phyloP scores from a whole-genome alignment of 2,113 vertebrate species.

The Myiozetetes cayanensis region DNA sequence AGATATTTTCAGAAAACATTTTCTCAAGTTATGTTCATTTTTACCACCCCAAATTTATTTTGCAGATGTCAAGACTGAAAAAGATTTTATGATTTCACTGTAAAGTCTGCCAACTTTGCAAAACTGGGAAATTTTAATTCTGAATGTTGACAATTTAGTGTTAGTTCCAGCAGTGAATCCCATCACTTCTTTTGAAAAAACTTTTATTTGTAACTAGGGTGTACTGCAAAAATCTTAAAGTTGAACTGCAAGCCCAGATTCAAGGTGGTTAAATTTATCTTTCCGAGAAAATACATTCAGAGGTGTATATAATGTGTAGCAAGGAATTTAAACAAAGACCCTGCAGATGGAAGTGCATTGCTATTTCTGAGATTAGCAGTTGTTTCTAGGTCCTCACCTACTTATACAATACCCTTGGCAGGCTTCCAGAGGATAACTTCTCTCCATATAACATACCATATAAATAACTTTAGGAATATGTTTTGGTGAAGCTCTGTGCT shows the following conservation, averaged over 20 bases:
- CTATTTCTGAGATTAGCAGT: not conserved
- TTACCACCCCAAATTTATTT: not conserved
- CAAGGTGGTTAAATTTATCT: not conserved
- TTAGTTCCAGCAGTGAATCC: not conserved
- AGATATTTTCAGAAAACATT: not conserved
- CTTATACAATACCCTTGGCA: not conserved
- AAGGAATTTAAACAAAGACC: conserved; percentile 33
- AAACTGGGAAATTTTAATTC: not conserved
- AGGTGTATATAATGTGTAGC: not conserved
- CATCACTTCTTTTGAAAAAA: not conserved
- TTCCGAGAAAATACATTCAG: not conserved
- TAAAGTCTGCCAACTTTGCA: not conserved
- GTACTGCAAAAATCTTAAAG: not conserved
- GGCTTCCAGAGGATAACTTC: not conserved
- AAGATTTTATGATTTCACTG: not conserved
- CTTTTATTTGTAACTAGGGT: not conserved
- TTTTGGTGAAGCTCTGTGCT: not conserved
- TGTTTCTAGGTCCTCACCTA: not conserved
- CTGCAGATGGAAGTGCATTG: not conserved
- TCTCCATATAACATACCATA: not conserved
- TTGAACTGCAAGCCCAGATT: not conserved
- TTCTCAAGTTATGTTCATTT: not conserved
- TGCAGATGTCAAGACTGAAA: not conserved
- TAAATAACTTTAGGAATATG: not conserved
- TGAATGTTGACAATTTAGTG: not conserved